A percentile compares a stretch with the other conserved stretches of the same genome.
These are phyloP conservation scores for Gallinago paraguaiae DNA, from an alignment of 2,113 vertebrate genomes.

Conservation along the genomic window DNA sequence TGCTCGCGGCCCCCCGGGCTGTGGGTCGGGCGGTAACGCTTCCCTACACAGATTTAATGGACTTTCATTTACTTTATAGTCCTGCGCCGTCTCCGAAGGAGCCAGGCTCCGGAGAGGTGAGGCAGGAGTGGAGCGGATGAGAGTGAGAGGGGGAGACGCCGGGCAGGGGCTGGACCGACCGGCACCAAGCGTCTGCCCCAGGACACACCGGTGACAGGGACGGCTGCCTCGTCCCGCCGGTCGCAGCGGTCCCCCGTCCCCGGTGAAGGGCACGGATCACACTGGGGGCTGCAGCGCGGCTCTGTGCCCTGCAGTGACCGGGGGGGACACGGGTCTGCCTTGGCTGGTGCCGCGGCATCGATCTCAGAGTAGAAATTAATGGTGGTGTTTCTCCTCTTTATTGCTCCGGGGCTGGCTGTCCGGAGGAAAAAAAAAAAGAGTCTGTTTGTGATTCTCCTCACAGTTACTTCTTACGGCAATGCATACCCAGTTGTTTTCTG, in stretches of 20 bases:
- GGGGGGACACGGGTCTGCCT: neutral
- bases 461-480: neutral
- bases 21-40: neutral
- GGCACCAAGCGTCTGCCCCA: rapidly evolving
- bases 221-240: rapidly evolving
- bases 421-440: neutral
- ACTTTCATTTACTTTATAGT: neutral
- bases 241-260: neutral
- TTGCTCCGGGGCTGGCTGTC: neutral
- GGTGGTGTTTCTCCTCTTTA: neutral
- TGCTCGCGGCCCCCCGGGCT: rapidly evolving
- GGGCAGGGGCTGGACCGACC: neutral
- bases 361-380: constrained; percentile 15
- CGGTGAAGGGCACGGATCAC: neutral
- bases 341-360: neutral
- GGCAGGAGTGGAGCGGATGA: neutral
- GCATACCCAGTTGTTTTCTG: neutral
- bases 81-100: neutral
- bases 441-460: neutral
- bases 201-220: rapidly evolving
- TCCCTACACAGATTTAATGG: neutral
- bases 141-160: neutral
- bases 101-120: neutral
- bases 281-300: neutral
- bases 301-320: neutral